These are phyloP conservation scores for Poeciliopsis paucimaculata DNA, from an alignment of 2,797 vertebrate genomes.

Conservation along the genomic window DNA sequence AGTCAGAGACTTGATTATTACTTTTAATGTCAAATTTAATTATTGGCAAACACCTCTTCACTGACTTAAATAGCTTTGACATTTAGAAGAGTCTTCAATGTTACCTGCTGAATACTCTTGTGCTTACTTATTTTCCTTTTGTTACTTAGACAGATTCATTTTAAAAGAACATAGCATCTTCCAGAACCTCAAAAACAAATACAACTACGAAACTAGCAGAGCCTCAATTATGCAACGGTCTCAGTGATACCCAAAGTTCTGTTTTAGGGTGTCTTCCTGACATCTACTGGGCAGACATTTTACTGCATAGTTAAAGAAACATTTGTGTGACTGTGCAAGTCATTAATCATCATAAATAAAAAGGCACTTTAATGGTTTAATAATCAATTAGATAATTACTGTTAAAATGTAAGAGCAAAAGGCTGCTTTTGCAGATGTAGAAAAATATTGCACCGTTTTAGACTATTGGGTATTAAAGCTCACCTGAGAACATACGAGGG, in stretches of 20 bases:
- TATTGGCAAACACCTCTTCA: background rate
- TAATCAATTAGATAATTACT: slow-evolving; percentile 12
- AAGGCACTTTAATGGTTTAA: slow-evolving; percentile 20
- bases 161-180: slow-evolving; percentile 7
- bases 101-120: slow-evolving; percentile 7
- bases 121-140: background rate
- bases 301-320: slow-evolving; percentile 39
- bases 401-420: slow-evolving; percentile 3
- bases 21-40: slow-evolving; percentile 11
- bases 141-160: slow-evolving; percentile 5
- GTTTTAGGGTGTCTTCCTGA: slow-evolving; percentile 50
- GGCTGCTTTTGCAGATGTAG: background rate
- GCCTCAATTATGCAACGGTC: slow-evolving; percentile 10
- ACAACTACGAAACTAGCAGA: background rate
- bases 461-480: slow-evolving; percentile 25
- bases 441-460: background rate
- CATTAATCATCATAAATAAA: slow-evolving; percentile 31
- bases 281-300: slow-evolving; percentile 62
- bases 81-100: slow-evolving; percentile 5
- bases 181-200: slow-evolving; percentile 11
- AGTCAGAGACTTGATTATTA: slow-evolving; percentile 5
- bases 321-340: background rate
- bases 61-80: slow-evolving; percentile 8
- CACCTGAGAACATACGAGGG: slow-evolving; percentile 96
- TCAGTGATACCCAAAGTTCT: slow-evolving; percentile 1